Evolutionary conservation across 2,888 invertebrate genomes (phyloP).

Genomic region (Augochlorella aurata): DNA sequence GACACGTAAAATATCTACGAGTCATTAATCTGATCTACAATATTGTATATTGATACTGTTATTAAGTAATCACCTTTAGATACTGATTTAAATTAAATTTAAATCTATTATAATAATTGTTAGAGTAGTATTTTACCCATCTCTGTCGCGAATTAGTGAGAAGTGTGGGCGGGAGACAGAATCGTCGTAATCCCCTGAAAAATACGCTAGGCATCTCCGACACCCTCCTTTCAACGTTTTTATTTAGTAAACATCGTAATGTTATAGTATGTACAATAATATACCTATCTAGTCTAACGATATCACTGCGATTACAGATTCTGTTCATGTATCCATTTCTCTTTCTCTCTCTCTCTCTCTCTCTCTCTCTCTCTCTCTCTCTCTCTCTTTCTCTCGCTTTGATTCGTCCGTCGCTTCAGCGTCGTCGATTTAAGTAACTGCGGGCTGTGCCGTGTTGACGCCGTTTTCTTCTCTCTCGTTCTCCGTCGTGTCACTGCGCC

Average conservation of each 20-base stretch:
- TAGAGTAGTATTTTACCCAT: background rate
- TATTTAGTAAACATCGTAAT: conserved; percentile 78
- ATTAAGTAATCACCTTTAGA: too few relatives aligned
- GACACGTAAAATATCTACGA: too few relatives aligned
- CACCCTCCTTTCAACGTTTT: conserved; percentile 66
- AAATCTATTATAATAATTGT: too few relatives aligned
- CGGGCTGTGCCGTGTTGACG: conserved; percentile 33
- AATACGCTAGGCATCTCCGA: conserved; percentile 29
- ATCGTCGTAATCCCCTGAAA: background rate
- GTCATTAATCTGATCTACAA: too few relatives aligned
- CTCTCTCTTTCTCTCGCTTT: conserved; percentile 22
- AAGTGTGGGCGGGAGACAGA: background rate
- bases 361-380: conserved; percentile 23
- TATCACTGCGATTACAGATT: conserved; percentile 74
- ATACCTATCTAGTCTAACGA: conserved; percentile 78
- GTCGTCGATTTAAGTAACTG: conserved; percentile 55
- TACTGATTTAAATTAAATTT: too few relatives aligned
- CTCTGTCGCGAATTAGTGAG: background rate
- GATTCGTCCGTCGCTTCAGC: conserved; percentile 35
- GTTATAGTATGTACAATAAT: conserved; percentile 77
- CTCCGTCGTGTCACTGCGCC: background rate
- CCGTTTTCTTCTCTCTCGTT: conserved; percentile 9
- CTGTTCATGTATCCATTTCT: conserved; percentile 42
- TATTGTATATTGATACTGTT: too few relatives aligned
- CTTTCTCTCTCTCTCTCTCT: conserved; percentile 25